Percentiles rank a stretch among this genome's conserved stretches.
phyloP scores from a whole-genome alignment of 1,140 invertebrate species.

The Zaprionus ornatus region DNA sequence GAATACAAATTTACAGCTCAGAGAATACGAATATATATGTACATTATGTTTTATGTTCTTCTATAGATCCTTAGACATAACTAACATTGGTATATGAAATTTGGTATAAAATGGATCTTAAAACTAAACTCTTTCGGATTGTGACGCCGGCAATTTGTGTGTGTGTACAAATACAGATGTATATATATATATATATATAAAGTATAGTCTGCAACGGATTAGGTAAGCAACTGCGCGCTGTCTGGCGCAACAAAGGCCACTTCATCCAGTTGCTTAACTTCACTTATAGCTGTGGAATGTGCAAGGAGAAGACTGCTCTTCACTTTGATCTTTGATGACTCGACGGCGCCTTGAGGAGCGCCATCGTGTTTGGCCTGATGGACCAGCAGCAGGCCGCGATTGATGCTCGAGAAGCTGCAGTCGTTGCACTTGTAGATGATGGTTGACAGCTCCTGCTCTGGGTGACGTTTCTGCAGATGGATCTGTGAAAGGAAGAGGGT shows the following conservation, averaged over 20 bases:
- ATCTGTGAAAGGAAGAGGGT: conserved; percentile 41
- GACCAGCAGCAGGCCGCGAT: conserved; percentile 68
- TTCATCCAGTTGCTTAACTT: conserved; percentile 13
- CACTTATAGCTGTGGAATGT: conserved; percentile 61
- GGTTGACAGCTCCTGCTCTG: conserved; percentile 65
- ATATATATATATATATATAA: not conserved
- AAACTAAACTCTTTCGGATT: conserved; percentile 17
- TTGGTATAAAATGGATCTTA: conserved; percentile 40
- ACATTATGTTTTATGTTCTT: not conserved
- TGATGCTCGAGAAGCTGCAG: conserved; percentile 74
- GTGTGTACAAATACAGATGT: conserved; percentile 12
- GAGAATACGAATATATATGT: not conserved
- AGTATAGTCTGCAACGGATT: not conserved
- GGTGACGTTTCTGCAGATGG: conserved; percentile 75
- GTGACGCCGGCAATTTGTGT: conserved; percentile 30
- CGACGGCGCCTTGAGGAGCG: not conserved
- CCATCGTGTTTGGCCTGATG: conserved; percentile 74
- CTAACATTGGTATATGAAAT: conserved; percentile 39
- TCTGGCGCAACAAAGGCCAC: not conserved
- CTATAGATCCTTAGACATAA: conserved; percentile 13
- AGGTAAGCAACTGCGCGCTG: conserved; percentile 1
- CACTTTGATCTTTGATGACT: conserved; percentile 61
- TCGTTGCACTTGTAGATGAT: conserved; percentile 71
- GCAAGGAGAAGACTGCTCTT: conserved; percentile 55
- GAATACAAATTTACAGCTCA: not conserved